phyloP scores from a whole-genome alignment of 2,888 invertebrate species.

The Anodontia alba region DNA sequence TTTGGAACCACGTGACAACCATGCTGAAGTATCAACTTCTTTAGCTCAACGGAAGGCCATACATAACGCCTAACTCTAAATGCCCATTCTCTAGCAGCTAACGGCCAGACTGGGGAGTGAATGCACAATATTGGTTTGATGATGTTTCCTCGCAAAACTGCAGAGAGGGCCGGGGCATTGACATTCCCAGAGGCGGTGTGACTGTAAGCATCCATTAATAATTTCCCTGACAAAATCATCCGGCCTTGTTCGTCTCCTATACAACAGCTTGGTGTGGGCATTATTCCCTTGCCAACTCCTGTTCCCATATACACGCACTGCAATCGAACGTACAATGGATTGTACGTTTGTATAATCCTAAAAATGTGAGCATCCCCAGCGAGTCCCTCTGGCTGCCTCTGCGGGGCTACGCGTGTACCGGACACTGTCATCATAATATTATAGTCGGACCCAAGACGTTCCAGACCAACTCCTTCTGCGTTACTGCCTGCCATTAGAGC shows the following conservation, averaged over 20 bases:
- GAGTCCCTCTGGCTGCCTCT: conserved; percentile 37
- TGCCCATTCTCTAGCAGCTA: conserved; percentile 61
- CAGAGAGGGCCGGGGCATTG: conserved; percentile 48
- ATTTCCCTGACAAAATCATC: conserved; percentile 59
- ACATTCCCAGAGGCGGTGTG: conserved; percentile 41
- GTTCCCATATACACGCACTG: conserved; percentile 58
- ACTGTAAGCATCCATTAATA: conserved; percentile 56
- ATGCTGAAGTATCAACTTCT: conserved; percentile 58
- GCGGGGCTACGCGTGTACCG: conserved; percentile 56
- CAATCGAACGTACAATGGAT: conserved; percentile 52
- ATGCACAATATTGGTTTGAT: conserved; percentile 52
- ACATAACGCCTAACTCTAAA: conserved; percentile 51
- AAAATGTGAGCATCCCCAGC: conserved; percentile 46
- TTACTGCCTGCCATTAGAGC: conserved; percentile 50
- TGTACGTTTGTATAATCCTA: conserved; percentile 58
- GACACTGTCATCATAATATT: conserved; percentile 61
- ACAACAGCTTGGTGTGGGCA: conserved; percentile 54
- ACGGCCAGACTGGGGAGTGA: conserved; percentile 60
- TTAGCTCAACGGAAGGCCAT: conserved; percentile 59
- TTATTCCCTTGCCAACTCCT: conserved; percentile 44
- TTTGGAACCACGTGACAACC: conserved; percentile 60
- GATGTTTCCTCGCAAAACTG: conserved; percentile 34
- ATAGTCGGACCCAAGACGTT: conserved; percentile 52
- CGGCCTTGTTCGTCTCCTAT: conserved; percentile 58
- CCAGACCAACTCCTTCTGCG: conserved; percentile 53